These are phyloP conservation scores for Champsocephalus gunnari DNA, from an alignment of 2,797 vertebrate species.

Conservation along the genomic window DNA sequence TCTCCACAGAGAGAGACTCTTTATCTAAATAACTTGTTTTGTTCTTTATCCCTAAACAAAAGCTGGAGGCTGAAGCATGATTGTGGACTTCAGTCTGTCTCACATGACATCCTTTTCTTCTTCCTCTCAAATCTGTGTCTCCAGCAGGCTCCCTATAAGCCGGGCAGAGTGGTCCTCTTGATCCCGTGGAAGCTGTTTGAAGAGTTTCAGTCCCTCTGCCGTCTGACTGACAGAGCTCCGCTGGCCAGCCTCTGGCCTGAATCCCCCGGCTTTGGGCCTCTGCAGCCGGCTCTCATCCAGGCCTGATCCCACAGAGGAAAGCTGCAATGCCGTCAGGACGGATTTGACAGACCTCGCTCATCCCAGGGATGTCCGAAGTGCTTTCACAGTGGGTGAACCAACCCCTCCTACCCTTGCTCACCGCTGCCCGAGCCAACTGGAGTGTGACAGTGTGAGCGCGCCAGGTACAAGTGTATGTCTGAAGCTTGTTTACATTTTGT, in stretches of 20 bases:
- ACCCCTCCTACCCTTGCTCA: slow-evolving; percentile 34
- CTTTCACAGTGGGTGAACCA: slow-evolving; percentile 61
- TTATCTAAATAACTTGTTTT: slow-evolving; percentile 48
- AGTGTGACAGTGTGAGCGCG: slow-evolving; percentile 6
- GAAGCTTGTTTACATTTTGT: background rate
- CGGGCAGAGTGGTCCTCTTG: slow-evolving; percentile 61
- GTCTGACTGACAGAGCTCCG: slow-evolving; percentile 68
- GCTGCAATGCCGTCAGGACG: slow-evolving; percentile 49
- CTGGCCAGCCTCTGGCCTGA: slow-evolving; percentile 67
- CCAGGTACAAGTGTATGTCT: background rate
- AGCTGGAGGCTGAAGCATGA: slow-evolving; percentile 36
- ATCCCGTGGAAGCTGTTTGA: slow-evolving; percentile 73
- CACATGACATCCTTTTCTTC: slow-evolving; percentile 52
- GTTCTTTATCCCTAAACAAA: slow-evolving; percentile 38
- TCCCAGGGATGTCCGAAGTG: slow-evolving; percentile 68
- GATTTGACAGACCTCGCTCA: slow-evolving; percentile 70
- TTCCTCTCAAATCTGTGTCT: slow-evolving; percentile 54
- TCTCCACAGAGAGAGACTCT: slow-evolving; percentile 34
- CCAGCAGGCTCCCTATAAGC: slow-evolving; percentile 62
- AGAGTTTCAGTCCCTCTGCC: slow-evolving; percentile 47
- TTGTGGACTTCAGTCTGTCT: slow-evolving; percentile 47
- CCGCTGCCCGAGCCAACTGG: slow-evolving; percentile 28
- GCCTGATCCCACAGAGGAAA: slow-evolving; percentile 74
- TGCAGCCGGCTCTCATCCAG: slow-evolving; percentile 72
- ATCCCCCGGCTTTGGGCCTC: slow-evolving; percentile 75